These are phyloP conservation scores for Drosophila leonis DNA, from an alignment of 2,888 invertebrate species.

Conservation along the genomic window DNA sequence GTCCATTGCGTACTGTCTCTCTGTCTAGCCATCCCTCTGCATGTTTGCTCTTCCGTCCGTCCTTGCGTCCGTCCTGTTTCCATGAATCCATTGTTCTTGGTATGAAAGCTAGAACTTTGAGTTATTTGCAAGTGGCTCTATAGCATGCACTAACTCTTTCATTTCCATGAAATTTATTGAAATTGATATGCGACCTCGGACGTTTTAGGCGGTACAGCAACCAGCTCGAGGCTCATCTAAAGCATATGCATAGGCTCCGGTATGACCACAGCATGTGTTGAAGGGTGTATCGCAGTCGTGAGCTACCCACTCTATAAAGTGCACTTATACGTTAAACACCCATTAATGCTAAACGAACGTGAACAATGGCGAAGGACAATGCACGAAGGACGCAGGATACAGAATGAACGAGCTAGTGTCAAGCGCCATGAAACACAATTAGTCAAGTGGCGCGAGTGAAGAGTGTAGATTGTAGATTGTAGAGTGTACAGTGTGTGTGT, in stretches of 20 bases:
- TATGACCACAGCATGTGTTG: neutral
- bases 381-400: neutral
- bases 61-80: neutral
- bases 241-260: neutral
- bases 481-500: neutral
- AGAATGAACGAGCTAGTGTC: conserved; percentile 18
- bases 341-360: conserved; percentile 12
- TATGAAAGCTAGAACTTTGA: neutral
- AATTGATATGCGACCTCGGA: neutral
- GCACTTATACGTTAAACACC: neutral
- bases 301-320: neutral
- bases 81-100: neutral
- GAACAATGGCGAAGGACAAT: conserved; percentile 5
- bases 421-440: conserved; percentile 68
- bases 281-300: neutral
- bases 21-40: neutral
- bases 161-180: neutral
- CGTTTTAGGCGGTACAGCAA: neutral
- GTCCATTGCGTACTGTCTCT: neutral
- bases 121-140: neutral
- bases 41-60: neutral
- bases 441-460: conserved; percentile 49
- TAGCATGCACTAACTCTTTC: neutral
- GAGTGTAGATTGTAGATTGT: neutral
- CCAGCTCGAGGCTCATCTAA: neutral